phyloP scores from a whole-genome alignment of 2,888 invertebrate genomes.

The Drosophila prolongata region DNA sequence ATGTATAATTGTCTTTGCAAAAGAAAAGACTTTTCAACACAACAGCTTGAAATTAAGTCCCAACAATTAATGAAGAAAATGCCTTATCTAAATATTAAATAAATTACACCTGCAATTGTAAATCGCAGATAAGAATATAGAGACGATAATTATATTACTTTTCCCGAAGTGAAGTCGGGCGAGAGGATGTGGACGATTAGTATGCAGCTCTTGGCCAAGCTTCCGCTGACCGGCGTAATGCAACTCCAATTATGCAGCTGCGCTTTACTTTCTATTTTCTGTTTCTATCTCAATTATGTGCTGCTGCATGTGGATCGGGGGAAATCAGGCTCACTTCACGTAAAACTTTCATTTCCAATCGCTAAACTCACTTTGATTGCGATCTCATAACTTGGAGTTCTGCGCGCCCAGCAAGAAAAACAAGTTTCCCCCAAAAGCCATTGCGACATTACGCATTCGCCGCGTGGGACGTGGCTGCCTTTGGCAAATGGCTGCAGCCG shows the following conservation, averaged over 20 bases:
- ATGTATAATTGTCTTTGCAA: no score
- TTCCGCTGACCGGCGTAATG: constrained; percentile 48
- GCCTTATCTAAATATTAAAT: no score
- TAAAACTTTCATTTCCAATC: constrained; percentile 80
- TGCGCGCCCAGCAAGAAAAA: constrained; percentile 50
- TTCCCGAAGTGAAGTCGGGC: neutral
- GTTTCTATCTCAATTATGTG: constrained; percentile 49
- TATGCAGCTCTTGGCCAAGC: constrained; percentile 24
- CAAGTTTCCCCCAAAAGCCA: constrained; percentile 55
- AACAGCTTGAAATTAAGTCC: no score
- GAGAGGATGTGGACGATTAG: constrained; percentile 44
- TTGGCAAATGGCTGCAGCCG: constrained; percentile 49
- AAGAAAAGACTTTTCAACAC: no score
- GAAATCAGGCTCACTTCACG: constrained; percentile 23
- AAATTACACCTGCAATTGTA: neutral
- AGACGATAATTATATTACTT: neutral
- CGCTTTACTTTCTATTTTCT: constrained; percentile 76
- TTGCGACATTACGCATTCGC: constrained; percentile 70
- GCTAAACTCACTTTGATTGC: constrained; percentile 48
- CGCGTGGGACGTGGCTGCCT: constrained; percentile 55
- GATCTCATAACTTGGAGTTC: constrained; percentile 48
- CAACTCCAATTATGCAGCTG: constrained; percentile 64
- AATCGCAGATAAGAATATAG: neutral
- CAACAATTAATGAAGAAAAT: neutral
- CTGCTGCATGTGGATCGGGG: constrained; percentile 52